A percentile compares a stretch with the other conserved stretches of the same genome.
Evolutionary conservation across 2,797 vertebrate species (phyloP).

Genomic region (Sebastes itinus): DNA sequence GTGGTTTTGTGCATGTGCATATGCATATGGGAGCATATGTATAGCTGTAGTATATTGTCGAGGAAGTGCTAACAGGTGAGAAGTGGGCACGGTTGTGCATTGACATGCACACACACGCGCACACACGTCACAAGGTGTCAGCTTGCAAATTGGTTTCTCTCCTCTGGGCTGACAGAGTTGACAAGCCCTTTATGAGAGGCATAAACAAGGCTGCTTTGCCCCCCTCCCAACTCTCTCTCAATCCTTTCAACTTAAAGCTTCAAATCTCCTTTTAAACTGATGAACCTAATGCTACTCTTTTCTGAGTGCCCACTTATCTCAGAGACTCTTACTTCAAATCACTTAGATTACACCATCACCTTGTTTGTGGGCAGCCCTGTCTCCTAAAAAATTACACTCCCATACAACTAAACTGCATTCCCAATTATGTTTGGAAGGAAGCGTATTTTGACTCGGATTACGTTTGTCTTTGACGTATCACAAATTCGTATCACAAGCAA

Average conservation of each 20-base stretch:
- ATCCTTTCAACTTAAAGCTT: conserved; percentile 57
- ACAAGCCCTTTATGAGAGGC: conserved; percentile 76
- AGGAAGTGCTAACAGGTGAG: conserved; percentile 30
- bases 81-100: conserved; percentile 18
- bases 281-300: conserved; percentile 30
- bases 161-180: conserved; percentile 74
- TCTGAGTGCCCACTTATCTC: conserved; percentile 40
- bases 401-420: too few species aligned
- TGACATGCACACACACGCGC: conserved; percentile 27
- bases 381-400: too few species aligned
- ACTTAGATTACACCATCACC: conserved; percentile 25
- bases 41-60: neutral
- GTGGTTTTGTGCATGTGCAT: neutral
- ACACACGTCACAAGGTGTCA: conserved; percentile 68
- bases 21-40: neutral
- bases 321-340: conserved; percentile 30
- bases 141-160: conserved; percentile 77
- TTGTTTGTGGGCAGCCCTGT: neutral
- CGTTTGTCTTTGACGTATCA: too few species aligned
- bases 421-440: too few species aligned
- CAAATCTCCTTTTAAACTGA: conserved; percentile 59
- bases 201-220: conserved; percentile 67
- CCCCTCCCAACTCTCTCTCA: conserved; percentile 20
- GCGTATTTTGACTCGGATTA: too few species aligned
- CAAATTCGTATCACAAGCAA: too few species aligned